Base-by-base conservation (phyloP, 2,888 invertebrate species). In the Amphipyra berbera region DNA sequence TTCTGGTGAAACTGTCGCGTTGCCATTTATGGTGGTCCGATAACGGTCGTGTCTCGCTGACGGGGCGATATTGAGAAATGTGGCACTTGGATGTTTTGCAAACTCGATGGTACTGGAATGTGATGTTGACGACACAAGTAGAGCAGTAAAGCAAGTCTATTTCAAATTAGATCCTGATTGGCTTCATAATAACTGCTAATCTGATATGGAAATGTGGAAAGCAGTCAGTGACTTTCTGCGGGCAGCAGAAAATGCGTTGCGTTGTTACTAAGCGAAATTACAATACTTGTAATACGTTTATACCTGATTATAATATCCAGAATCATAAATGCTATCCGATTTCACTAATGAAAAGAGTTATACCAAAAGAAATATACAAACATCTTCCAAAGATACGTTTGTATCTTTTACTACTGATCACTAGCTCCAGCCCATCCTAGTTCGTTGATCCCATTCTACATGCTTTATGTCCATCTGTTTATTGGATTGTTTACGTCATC, bases 1-100 rank as follows among this genome's bases (percentile, higher is more conserved):
- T 87, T 86, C 83, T 81, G 78, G 82, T 82, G 84, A 87, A 87
- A 86, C 84, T 71, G 79, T 74, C 54, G 38, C 58, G 52, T 58
- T 44, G 46, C 81, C 74, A 64, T 81, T 73, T 81, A 74, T 52
- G 78, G 80, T 67, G 71, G 61, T 58, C 66, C 72, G 78, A 78
- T 84, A 82, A 83, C 83, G 82, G 82, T 68, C 48, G 50, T 70
- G 48, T 71, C 68, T 47, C 21, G 59, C 66, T 68, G 76, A 63
- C 62, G 9, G 55, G 61, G 52, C 56, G 62, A 40, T 69, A 68
- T 76, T 76, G 66, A 72, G 68, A 76, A 68, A 73, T 65, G 72
- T 68, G 50, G 33, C 66, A 70, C 68, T 76, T 58, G 30, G 21
- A 61, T 58, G 58, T 62, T 72, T 74, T 68, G 61, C 65, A 55